Conservation (phyloP, 2,113 vertebrate species). For the Colossoma macropomum region DNA sequence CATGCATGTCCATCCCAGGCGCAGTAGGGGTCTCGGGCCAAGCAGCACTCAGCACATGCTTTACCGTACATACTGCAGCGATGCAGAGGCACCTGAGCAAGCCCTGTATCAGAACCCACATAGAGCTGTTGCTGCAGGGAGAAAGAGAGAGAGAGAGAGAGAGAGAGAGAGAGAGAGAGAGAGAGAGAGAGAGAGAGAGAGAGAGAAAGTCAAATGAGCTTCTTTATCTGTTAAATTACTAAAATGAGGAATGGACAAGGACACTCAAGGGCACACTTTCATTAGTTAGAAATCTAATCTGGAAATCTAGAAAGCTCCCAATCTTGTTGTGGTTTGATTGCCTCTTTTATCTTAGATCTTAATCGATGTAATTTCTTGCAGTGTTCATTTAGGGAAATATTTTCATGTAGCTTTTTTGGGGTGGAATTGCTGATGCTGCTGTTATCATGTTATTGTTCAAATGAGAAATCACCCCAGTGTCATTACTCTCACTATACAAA, state of each 20-base stretch:
- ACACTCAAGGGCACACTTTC: slow-evolving; percentile 24
- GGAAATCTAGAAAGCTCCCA: slow-evolving; percentile 13
- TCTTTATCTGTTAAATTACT: slow-evolving; percentile 8
- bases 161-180: slow-evolving; percentile 3
- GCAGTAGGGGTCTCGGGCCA: slow-evolving; percentile 96
- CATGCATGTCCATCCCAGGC: slow-evolving; percentile 94
- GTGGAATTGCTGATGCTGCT: background rate
- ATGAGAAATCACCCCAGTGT: slow-evolving; percentile 12
- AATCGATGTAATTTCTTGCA: slow-evolving; percentile 3
- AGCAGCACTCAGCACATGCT: slow-evolving; percentile 94
- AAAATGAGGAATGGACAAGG: slow-evolving; percentile 11
- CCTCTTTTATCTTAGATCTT: slow-evolving; percentile 10
- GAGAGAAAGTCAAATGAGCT: background rate
- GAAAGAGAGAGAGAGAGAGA: background rate
- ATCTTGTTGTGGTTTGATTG: background rate
- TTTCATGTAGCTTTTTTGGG: background rate
- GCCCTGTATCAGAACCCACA: slow-evolving; percentile 79
- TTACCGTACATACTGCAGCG: slow-evolving; percentile 92
- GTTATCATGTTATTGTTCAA: slow-evolving; percentile 6
- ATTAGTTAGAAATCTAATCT: slow-evolving; percentile 6
- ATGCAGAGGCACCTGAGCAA: slow-evolving; percentile 92
- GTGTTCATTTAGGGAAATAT: slow-evolving; percentile 10
- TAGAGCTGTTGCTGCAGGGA: slow-evolving; percentile 92
- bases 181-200: slow-evolving; percentile 22
- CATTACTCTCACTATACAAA: background rate